phyloP scores from a whole-genome alignment of 2,888 invertebrate species.

The Magallana nippona region DNA sequence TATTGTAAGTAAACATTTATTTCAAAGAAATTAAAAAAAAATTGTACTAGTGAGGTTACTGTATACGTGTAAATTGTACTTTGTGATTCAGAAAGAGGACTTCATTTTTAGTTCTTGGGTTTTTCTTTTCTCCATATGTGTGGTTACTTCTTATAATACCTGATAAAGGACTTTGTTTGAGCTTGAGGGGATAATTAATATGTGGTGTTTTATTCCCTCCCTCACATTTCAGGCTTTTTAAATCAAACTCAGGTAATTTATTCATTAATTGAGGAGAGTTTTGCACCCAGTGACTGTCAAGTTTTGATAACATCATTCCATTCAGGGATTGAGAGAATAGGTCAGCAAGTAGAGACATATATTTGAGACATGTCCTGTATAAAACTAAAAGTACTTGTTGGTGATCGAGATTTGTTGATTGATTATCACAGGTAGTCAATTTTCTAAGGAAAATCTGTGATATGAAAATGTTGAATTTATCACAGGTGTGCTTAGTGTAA shows the following conservation, averaged over 20 bases:
- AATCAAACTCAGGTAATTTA: slow-evolving; percentile 5
- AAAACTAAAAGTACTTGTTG: not conserved
- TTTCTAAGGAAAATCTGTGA: not conserved
- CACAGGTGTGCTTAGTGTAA: not conserved
- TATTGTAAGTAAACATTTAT: no score
- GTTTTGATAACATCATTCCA: slow-evolving; percentile 27
- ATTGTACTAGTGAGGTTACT: no score
- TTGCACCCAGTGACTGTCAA: slow-evolving; percentile 23
- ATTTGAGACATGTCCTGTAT: not conserved
- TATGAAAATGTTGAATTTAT: not conserved
- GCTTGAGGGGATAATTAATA: not conserved
- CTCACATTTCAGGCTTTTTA: not conserved
- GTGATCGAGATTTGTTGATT: not conserved
- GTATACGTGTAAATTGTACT: no score
- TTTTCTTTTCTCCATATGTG: not conserved
- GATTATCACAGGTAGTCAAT: not conserved
- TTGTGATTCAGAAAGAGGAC: no score
- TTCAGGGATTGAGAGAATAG: not conserved
- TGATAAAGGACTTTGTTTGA: not conserved
- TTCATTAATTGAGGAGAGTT: slow-evolving; percentile 6
- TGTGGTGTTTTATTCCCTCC: not conserved
- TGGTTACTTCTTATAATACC: not conserved
- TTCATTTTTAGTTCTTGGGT: no score
- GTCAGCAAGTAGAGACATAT: not conserved
- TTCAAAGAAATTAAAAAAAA: no score